Evolutionary conservation across 2,888 invertebrate genomes (phyloP).

Genomic region (Phyto melanocephala): DNA sequence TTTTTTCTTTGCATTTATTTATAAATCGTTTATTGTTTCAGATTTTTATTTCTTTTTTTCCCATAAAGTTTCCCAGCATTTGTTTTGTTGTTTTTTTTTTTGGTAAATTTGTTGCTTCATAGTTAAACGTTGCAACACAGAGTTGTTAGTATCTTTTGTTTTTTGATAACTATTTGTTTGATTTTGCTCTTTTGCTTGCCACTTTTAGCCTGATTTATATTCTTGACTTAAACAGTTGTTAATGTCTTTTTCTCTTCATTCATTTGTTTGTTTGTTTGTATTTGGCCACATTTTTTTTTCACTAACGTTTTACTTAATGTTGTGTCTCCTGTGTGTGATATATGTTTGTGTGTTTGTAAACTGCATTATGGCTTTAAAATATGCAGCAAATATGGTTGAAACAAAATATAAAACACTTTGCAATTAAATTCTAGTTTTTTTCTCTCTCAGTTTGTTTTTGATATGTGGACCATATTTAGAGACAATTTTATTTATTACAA

Average conservation of each 20-base stretch:
- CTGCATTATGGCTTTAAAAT: constrained; percentile 1
- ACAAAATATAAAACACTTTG: background rate
- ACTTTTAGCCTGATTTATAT: constrained; percentile 57
- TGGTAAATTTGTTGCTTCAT: constrained; percentile 17
- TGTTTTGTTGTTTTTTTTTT: background rate
- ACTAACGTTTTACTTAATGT: too few relatives aligned
- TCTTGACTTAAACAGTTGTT: constrained; percentile 58
- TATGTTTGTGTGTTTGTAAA: too few relatives aligned
- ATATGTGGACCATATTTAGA: constrained; percentile 13
- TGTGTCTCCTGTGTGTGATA: too few relatives aligned
- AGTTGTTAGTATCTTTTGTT: background rate
- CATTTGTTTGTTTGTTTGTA: background rate
- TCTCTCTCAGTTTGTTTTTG: too few relatives aligned
- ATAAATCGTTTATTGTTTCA: background rate
- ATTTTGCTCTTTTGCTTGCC: background rate
- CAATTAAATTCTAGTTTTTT: background rate
- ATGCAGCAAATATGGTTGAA: background rate
- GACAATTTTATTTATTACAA: constrained; percentile 18
- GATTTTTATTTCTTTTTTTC: background rate
- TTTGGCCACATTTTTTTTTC: background rate
- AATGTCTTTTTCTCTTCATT: constrained; percentile 4
- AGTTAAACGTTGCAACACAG: background rate
- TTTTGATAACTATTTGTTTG: background rate
- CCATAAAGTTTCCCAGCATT: constrained; percentile 18
- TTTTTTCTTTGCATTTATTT: background rate